These are phyloP conservation scores for Redunca redunca DNA, from an alignment of 2,113 vertebrate species.

Conservation along the genomic window DNA sequence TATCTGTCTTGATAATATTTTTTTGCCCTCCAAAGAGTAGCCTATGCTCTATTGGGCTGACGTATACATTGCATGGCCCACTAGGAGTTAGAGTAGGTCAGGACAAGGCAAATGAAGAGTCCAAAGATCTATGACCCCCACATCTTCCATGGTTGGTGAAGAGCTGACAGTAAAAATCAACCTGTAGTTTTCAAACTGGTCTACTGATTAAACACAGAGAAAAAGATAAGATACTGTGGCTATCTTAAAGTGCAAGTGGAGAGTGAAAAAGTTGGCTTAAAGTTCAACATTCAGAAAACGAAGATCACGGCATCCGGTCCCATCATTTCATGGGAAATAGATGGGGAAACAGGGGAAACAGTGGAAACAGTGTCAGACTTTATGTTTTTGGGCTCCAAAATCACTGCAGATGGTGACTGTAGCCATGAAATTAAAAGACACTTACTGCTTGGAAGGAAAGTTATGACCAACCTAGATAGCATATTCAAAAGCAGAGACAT, in stretches of 20 bases:
- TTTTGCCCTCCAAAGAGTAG: background rate
- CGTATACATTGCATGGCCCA: background rate
- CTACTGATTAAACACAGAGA: background rate
- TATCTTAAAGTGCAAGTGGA: background rate
- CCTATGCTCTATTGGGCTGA: background rate
- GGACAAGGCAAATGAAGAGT: background rate
- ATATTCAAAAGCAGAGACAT: too few species aligned
- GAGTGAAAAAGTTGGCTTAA: too few species aligned
- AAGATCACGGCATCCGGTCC: too few species aligned
- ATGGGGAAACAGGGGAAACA: too few species aligned
- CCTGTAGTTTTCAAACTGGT: background rate
- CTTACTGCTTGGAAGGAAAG: too few species aligned
- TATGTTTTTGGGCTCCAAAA: too few species aligned
- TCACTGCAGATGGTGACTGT: too few species aligned
- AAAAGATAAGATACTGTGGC: background rate
- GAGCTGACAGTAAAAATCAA: background rate
- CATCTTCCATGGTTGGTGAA: background rate
- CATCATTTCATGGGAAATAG: too few species aligned
- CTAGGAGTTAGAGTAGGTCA: background rate
- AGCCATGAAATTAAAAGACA: too few species aligned
- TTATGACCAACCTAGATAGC: too few species aligned
- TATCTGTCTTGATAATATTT: background rate
- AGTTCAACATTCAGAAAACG: too few species aligned
- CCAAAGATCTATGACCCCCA: background rate
- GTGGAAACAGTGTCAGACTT: too few species aligned